Percentiles rank a stretch among this genome's conserved stretches.
phyloP scores from a whole-genome alignment of 2,797 vertebrate genomes.

The Diglossa cyanea region DNA sequence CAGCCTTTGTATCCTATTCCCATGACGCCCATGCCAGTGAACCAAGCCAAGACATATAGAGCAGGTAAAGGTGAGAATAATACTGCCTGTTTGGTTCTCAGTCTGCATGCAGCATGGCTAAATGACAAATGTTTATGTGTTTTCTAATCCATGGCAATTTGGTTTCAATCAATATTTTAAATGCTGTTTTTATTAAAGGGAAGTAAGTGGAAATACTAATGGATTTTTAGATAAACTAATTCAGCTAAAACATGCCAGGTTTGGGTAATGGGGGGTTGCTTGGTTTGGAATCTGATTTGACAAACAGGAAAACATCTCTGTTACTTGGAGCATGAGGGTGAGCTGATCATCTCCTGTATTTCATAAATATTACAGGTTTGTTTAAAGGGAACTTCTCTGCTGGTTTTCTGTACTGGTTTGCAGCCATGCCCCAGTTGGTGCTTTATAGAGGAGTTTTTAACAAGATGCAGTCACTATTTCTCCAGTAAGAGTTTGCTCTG shows the following conservation, averaged over 20 bases:
- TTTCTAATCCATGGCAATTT: neutral
- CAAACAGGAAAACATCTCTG: neutral
- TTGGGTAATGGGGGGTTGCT: neutral
- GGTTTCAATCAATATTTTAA: neutral
- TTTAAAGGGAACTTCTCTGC: neutral
- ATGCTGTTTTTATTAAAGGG: neutral
- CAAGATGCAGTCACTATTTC: neutral
- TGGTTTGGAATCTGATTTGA: neutral
- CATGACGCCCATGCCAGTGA: conserved; percentile 96
- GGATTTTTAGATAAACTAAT: neutral
- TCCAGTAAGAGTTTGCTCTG: neutral
- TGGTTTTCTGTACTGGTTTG: neutral
- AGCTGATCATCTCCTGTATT: neutral
- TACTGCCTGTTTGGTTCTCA: conserved; percentile 75
- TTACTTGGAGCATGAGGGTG: neutral
- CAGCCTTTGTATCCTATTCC: conserved; percentile 97
- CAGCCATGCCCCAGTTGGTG: neutral
- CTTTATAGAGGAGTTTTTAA: neutral
- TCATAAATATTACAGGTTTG: neutral
- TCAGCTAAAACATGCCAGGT: neutral
- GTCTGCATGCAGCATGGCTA: conserved; percentile 74
- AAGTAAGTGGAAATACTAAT: neutral
- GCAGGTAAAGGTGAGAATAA: conserved; percentile 99
- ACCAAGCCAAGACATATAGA: conserved; percentile 99
- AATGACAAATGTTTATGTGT: neutral